A percentile compares a stretch with the other conserved stretches of the same genome.
phyloP scores from a whole-genome alignment of 2,797 vertebrate species.

The Perdix hodgsoniae region DNA sequence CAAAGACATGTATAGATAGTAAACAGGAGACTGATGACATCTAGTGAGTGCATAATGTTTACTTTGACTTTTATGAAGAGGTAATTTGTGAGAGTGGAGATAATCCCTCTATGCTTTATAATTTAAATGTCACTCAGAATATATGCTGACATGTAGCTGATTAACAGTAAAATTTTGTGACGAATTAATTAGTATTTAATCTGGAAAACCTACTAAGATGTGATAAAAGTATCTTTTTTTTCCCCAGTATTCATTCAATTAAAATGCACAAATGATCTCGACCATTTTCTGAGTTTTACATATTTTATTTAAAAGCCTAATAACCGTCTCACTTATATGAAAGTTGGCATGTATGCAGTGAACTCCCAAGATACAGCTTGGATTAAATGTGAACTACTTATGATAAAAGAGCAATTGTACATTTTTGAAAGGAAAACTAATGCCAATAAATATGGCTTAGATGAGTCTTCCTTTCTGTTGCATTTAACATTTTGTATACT shows the following conservation, averaged over 20 bases:
- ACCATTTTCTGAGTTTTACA: slow-evolving; percentile 37
- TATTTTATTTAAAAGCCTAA: slow-evolving; percentile 68
- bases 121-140: slow-evolving; percentile 81
- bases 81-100: slow-evolving; percentile 78
- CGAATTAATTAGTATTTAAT: slow-evolving; percentile 83
- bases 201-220: slow-evolving; percentile 69
- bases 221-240: slow-evolving; percentile 62
- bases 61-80: slow-evolving; percentile 79
- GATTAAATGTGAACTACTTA: slow-evolving; percentile 43
- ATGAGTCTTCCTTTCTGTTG: not conserved
- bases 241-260: slow-evolving; percentile 30
- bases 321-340: slow-evolving; percentile 51
- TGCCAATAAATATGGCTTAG: not conserved
- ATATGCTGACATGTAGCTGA: slow-evolving; percentile 72
- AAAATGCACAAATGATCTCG: slow-evolving; percentile 30
- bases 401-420: slow-evolving; percentile 52
- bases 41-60: slow-evolving; percentile 65
- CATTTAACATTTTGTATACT: not conserved
- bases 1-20: slow-evolving; percentile 21
- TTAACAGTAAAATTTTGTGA: slow-evolving; percentile 78
- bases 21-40: slow-evolving; percentile 64
- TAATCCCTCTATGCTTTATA: slow-evolving; percentile 77
- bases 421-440: slow-evolving; percentile 29
- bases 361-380: slow-evolving; percentile 63
- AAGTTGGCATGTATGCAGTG: slow-evolving; percentile 56